Evolutionary conservation across 2,797 vertebrate species (phyloP), one percentile per base, ranked within the genome.

Genomic region (Anas bahamensis): DNA sequence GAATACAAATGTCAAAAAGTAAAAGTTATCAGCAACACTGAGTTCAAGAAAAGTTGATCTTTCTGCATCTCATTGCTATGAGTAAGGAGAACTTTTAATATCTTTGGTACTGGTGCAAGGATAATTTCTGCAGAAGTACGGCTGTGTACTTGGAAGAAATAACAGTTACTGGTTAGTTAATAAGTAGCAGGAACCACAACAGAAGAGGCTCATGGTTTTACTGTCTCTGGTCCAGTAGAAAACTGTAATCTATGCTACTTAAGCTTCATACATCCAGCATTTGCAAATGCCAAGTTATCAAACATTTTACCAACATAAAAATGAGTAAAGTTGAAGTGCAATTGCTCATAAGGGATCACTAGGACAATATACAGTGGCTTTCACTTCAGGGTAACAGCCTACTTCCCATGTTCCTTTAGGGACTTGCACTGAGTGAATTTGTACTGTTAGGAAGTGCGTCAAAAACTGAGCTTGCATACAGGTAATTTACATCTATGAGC

Each of bases 361-460:
- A 68, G 81, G 73, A 81, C 78, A 64, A 68, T 57, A 79, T 41
- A 76, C 35, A n/a, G 65, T 53, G 69, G 48, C 63, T 70, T 90
- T 90, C 37, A 72, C 78, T 68, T 83, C 61, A 74, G 53, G 75
- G 72, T 86, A 46, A 76, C 71, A 80, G 69, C 86, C 77, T 85
- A 60, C 79, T 79, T 66, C 63, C 46, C 5, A 3, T n/a, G 52
- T 90, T 90, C 69, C 83, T 89, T 83, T 83, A 84, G 53, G 31
- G 79, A 86, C 57, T 75, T 85, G 48, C 48, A 90, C 79, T 55
- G 79, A 77, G 46, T 60, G 75, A 90, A 94, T 68, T 70, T 75
- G 66, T 56, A 72, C 50, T 64, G 37, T 44, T 77, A 86, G 75
- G 85, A 90, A 83, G 74, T 57, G 76, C 65, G 79, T 53, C 21